Conservation (phyloP, 2,888 invertebrate genomes). For the Oxycera nigricornis region DNA sequence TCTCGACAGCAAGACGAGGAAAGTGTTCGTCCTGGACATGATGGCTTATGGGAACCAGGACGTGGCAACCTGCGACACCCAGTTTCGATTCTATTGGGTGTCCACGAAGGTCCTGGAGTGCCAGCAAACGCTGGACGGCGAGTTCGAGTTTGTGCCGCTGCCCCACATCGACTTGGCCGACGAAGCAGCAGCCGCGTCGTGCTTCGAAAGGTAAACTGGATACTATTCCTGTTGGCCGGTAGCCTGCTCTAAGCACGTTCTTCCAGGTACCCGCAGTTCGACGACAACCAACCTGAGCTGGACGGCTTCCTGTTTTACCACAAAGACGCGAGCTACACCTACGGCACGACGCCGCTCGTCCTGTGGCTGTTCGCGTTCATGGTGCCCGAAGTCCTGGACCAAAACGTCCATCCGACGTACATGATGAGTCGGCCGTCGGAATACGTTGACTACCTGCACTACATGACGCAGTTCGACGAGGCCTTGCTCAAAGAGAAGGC, state of each 20-base stretch:
- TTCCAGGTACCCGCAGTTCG: slow-evolving; percentile 54
- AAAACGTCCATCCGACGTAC: slow-evolving; percentile 23
- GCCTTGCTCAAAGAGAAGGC: not conserved
- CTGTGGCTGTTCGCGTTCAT: slow-evolving; percentile 92
- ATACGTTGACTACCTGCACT: slow-evolving; percentile 38
- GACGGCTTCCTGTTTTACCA: slow-evolving; percentile 95
- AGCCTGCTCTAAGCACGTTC: not conserved
- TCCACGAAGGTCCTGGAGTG: slow-evolving; percentile 73
- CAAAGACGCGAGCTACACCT: slow-evolving; percentile 77
- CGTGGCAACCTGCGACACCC: slow-evolving; percentile 63
- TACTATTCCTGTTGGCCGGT: too few relatives aligned
- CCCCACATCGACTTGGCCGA: slow-evolving; percentile 55
- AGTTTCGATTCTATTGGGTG: slow-evolving; percentile 87
- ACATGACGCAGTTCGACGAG: slow-evolving; percentile 39
- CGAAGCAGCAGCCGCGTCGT: slow-evolving; percentile 49
- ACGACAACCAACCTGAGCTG: slow-evolving; percentile 63
- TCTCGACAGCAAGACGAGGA: slow-evolving; percentile 67
- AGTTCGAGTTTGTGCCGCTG: slow-evolving; percentile 52
- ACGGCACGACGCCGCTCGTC: slow-evolving; percentile 85
- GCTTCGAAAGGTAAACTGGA: slow-evolving; percentile 49
- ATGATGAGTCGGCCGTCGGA: slow-evolving; percentile 27
- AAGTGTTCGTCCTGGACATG: slow-evolving; percentile 82
- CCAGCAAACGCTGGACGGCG: slow-evolving; percentile 48
- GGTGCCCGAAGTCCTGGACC: slow-evolving; percentile 65
- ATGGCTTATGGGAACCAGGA: slow-evolving; percentile 57